A percentile compares a stretch with the other conserved stretches of the same genome.
phyloP scores from a whole-genome alignment of 53 echinoderm and acorn worm species.

The Antedon mediterranea region DNA sequence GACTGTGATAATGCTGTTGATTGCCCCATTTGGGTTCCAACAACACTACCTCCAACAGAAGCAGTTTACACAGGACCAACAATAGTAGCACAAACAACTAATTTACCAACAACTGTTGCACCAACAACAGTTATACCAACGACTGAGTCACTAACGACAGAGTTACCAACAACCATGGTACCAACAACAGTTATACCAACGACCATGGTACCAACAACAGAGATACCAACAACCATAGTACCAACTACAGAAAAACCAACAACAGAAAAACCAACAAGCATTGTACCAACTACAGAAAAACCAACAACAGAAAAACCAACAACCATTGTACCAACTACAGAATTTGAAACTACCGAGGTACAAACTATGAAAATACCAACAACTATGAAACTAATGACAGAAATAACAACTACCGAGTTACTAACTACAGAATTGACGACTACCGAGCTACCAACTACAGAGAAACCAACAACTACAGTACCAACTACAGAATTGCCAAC shows the following conservation, averaged over 20 bases:
- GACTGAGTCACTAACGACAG: background rate
- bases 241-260: background rate
- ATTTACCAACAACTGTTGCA: background rate
- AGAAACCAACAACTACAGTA: background rate
- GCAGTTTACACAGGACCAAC: background rate
- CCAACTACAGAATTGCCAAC: background rate
- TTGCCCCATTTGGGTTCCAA: background rate
- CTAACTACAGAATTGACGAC: no score
- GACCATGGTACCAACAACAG: background rate
- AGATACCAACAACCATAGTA: background rate
- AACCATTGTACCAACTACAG: background rate
- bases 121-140: background rate
- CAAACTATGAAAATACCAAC: background rate
- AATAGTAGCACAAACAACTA: background rate
- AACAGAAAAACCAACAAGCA: background rate
- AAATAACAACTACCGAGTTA: background rate
- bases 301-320: background rate
- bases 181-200: background rate
- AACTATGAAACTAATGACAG: background rate
- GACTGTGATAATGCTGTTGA: background rate
- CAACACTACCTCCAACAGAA: background rate
- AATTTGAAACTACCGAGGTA: background rate
- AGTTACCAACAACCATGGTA: background rate
- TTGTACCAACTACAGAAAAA: background rate
- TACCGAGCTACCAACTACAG: background rate